Conservation (phyloP, 2,797 vertebrate genomes). For the Oceanodroma leucorhoa region DNA sequence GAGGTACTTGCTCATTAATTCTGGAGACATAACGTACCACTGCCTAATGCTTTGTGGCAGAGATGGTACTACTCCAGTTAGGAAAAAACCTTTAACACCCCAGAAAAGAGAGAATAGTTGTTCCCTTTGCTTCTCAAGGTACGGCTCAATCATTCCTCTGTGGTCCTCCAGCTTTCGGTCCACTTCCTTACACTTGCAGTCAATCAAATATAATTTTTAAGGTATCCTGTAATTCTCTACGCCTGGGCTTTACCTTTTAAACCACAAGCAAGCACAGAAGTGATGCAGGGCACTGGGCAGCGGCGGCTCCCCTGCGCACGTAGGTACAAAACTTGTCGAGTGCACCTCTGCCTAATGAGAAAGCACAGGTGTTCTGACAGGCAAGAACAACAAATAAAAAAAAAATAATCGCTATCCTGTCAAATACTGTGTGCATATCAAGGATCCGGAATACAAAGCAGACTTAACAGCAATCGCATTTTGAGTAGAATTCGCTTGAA, state of each 20-base stretch:
- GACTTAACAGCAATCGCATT: conserved; percentile 50
- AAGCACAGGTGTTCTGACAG: conserved; percentile 25
- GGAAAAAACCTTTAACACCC: neutral
- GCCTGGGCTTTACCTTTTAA: neutral
- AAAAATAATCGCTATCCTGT: conserved; percentile 10
- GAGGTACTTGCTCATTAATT: neutral
- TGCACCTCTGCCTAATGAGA: conserved; percentile 11
- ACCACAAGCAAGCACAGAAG: neutral
- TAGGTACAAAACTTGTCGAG: neutral
- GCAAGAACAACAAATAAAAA: conserved; percentile 15
- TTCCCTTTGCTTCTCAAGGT: neutral
- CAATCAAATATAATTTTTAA: neutral
- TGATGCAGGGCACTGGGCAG: neutral
- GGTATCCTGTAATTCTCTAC: neutral
- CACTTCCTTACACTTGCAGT: neutral
- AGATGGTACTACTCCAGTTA: neutral
- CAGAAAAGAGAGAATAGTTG: neutral
- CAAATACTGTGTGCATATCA: conserved; percentile 6
- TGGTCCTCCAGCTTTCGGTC: neutral
- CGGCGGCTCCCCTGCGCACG: accelerated
- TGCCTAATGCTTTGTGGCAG: neutral
- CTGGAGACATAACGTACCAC: neutral
- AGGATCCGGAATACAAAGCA: conserved; percentile 26
- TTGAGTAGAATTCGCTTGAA: conserved; percentile 58
- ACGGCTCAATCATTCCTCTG: neutral